Percentiles rank a stretch among this genome's conserved stretches.
These are phyloP conservation scores for Arizona elegans DNA, from an alignment of 2,113 vertebrate species.

Conservation along the genomic window DNA sequence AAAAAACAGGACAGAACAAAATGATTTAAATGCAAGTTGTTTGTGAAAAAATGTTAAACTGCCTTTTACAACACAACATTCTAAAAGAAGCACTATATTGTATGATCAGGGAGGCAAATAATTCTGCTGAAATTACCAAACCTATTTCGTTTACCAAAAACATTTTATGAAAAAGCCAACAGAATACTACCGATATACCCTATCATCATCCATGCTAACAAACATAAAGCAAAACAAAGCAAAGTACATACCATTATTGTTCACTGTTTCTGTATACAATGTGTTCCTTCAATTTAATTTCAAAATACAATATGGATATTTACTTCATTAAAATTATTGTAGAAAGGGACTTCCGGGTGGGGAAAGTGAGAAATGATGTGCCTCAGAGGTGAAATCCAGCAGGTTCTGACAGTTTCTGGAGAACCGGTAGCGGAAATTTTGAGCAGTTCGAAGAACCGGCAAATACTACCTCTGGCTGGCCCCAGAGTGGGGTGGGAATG, in stretches of 20 bases:
- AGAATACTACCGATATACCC: background rate
- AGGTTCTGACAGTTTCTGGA: too few relatives aligned
- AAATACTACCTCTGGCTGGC: too few relatives aligned
- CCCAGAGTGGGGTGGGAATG: too few relatives aligned
- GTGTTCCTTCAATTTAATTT: background rate
- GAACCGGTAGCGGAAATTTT: too few relatives aligned
- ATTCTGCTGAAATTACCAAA: constrained; percentile 7
- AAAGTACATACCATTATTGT: background rate
- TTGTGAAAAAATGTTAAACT: background rate
- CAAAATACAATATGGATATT: background rate
- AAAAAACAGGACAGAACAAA: constrained; percentile 58
- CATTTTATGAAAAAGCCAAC: background rate
- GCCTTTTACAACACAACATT: constrained; percentile 35
- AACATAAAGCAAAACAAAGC: background rate
- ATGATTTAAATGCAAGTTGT: constrained; percentile 3
- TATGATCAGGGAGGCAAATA: constrained; percentile 7
- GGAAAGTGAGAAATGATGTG: background rate
- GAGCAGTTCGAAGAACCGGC: too few relatives aligned
- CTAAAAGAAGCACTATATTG: constrained; percentile 22
- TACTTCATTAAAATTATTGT: background rate
- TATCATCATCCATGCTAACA: background rate
- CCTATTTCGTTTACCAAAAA: background rate
- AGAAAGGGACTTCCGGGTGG: background rate
- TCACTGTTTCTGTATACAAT: background rate
- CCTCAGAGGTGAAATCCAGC: background rate